phyloP scores from a whole-genome alignment of 2,888 invertebrate genomes.

The Limenitis camilla region DNA sequence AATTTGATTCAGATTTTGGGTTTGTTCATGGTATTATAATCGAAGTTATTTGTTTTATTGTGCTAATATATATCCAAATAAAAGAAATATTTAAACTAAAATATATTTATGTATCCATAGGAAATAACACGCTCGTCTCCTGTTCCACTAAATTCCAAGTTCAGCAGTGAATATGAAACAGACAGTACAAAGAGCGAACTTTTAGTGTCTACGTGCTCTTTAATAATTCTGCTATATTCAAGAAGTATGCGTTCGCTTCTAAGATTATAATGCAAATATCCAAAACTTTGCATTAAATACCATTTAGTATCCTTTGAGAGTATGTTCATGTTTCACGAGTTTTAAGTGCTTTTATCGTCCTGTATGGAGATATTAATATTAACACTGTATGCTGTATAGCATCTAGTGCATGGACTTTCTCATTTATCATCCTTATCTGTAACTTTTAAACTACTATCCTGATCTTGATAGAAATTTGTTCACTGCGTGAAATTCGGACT shows the following conservation, averaged over 20 bases:
- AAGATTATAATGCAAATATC: conserved; percentile 5
- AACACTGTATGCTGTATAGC: neutral
- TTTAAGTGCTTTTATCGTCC: conserved; percentile 3
- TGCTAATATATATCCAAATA: no score
- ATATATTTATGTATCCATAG: no score
- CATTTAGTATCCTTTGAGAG: neutral
- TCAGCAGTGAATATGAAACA: conserved; percentile 49
- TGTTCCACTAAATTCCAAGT: conserved; percentile 35
- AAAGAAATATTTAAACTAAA: no score
- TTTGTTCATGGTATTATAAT: no score
- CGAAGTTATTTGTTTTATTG: no score
- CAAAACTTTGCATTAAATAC: conserved; percentile 1
- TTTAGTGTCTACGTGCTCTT: conserved; percentile 27
- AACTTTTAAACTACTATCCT: no score
- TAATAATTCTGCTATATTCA: conserved; percentile 19
- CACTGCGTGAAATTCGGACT: no score
- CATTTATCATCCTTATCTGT: neutral
- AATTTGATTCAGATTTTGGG: no score
- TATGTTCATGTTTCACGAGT: neutral
- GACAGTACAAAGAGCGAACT: conserved; percentile 32
- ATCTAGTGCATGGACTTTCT: neutral
- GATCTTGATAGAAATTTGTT: no score
- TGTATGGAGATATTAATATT: neutral
- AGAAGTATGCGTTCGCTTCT: neutral
- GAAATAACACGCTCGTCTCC: neutral